Conservation (phyloP, 2,797 vertebrate genomes). For the Todus mexicanus region DNA sequence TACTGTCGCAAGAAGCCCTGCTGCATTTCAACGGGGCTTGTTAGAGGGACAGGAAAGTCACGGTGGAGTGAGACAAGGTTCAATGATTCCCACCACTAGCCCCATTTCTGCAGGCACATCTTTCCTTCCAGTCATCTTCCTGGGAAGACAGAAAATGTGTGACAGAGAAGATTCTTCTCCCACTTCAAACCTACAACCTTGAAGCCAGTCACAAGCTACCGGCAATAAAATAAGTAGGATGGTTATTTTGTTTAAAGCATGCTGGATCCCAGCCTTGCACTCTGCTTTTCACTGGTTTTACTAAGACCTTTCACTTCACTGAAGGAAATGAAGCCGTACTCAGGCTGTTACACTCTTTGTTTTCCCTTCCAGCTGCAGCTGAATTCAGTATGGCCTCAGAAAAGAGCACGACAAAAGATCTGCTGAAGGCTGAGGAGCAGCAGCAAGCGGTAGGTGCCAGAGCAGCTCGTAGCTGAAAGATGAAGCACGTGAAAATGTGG, state of each 20-base stretch:
- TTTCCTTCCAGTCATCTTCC: background rate
- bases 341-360: background rate
- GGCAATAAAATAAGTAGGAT: background rate
- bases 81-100: background rate
- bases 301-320: background rate
- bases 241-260: background rate
- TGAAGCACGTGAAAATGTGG: background rate
- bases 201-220: background rate
- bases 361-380: slow-evolving; percentile 8
- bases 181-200: background rate
- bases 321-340: background rate
- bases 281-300: background rate
- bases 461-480: background rate
- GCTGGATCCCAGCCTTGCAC: background rate
- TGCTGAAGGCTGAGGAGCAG: slow-evolving; percentile 29
- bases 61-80: background rate
- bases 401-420: background rate
- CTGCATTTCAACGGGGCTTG: no score
- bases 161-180: background rate
- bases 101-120: background rate
- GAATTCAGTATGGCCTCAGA: slow-evolving; percentile 30
- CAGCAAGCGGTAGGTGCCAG: slow-evolving; percentile 36
- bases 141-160: background rate
- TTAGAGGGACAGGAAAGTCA: no score
- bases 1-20: background rate